A percentile compares a stretch with the other conserved stretches of the same genome.
Conservation (phyloP, 2,113 vertebrate species). For the Colinus virginianus region DNA sequence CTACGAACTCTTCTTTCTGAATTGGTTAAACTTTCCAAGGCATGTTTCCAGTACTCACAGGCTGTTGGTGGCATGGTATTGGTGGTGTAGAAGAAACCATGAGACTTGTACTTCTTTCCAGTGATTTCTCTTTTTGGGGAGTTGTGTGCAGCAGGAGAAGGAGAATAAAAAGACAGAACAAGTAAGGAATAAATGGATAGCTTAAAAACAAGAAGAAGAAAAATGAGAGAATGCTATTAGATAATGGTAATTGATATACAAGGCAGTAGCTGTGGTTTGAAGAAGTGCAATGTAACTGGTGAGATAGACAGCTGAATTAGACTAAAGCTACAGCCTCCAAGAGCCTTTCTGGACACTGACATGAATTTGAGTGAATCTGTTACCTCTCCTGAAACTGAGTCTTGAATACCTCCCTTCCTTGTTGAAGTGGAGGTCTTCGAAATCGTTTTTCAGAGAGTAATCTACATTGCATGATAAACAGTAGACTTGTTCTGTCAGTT, state of each 20-base stretch:
- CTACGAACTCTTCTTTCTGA: background rate
- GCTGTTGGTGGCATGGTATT: background rate
- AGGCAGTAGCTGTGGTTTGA: background rate
- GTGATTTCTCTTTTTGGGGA: background rate
- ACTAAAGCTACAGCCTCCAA: background rate
- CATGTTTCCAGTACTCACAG: background rate
- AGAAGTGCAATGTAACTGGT: background rate
- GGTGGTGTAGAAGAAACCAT: background rate
- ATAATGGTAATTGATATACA: background rate
- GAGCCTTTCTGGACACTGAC: background rate
- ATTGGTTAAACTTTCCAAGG: background rate
- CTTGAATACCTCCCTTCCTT: background rate
- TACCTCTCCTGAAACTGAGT: background rate
- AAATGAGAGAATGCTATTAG: background rate
- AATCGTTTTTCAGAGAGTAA: background rate
- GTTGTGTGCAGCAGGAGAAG: background rate
- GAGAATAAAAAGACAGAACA: background rate
- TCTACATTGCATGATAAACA: background rate
- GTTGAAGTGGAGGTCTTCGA: background rate
- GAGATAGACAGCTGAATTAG: background rate
- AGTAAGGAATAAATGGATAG: background rate
- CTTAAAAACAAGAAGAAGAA: background rate
- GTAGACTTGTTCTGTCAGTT: background rate
- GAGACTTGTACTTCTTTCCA: background rate
- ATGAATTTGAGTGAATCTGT: background rate